Conservation (phyloP, 2,113 vertebrate species). For the Nyctereutes procyonoides region DNA sequence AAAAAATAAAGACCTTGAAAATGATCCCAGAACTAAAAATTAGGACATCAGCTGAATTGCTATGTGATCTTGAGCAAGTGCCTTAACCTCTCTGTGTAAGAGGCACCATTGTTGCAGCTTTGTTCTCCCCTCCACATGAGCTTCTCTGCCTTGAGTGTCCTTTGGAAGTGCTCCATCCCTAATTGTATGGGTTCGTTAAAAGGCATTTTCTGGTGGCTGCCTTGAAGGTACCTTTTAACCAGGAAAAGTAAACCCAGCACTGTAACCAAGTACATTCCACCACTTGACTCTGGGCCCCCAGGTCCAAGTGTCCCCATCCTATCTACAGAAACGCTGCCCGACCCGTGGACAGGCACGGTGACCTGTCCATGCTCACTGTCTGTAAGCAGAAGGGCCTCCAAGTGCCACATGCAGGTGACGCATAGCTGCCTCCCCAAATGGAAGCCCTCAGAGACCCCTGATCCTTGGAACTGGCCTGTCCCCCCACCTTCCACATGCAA, state of each 20-base stretch:
- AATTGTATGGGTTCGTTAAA: not conserved
- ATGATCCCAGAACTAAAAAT: not conserved
- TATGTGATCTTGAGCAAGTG: not conserved
- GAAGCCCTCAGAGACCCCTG: not conserved
- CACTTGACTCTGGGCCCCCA: not conserved
- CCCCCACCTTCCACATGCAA: not conserved
- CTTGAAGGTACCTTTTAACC: not conserved
- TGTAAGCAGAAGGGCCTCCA: not conserved
- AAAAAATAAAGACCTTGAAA: not conserved
- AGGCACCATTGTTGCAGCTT: too few species aligned
- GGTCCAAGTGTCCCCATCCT: fast-evolving
- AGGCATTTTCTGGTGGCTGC: not conserved
- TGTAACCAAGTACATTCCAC: too few species aligned
- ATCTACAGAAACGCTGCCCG: not conserved
- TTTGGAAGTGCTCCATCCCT: not conserved
- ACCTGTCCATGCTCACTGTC: not conserved
- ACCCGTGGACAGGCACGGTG: not conserved
- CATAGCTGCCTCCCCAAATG: not conserved
- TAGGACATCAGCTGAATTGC: not conserved
- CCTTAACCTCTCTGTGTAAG: not conserved
- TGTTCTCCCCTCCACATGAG: fast-evolving
- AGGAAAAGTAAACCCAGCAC: not conserved
- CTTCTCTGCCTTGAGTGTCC: not conserved
- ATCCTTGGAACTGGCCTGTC: not conserved
- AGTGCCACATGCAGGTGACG: not conserved